A percentile compares a stretch with the other conserved stretches of the same genome.
phyloP scores from a whole-genome alignment of 1,140 invertebrate species.

The Vanessa atalanta region DNA sequence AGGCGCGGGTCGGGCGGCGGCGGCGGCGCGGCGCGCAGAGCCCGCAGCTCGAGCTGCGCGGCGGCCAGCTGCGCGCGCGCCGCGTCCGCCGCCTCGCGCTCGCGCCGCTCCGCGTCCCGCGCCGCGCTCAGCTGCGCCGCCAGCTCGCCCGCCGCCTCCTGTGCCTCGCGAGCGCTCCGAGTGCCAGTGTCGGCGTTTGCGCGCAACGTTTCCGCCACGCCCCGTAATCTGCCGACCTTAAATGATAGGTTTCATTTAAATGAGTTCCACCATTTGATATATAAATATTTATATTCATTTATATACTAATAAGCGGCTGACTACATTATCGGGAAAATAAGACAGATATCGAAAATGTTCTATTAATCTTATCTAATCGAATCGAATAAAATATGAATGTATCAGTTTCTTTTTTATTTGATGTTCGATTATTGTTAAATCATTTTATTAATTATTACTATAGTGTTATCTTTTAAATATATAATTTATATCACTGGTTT shows the following conservation, averaged over 20 bases:
- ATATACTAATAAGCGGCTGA: neutral
- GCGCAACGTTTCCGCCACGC: conserved; percentile 80
- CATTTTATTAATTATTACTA: neutral
- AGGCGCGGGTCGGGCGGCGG: conserved; percentile 85
- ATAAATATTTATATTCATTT: neutral
- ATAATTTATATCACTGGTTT: neutral
- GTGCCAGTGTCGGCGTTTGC: conserved; percentile 82
- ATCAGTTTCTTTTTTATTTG: neutral
- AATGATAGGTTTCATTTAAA: neutral
- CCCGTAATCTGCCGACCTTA: conserved; percentile 72
- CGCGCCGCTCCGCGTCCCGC: conserved; percentile 74
- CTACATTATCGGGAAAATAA: neutral
- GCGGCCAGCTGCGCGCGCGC: conserved; percentile 79
- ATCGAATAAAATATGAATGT: neutral
- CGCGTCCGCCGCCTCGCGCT: conserved; percentile 56
- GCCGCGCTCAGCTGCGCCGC: conserved; percentile 82
- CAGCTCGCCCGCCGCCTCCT: conserved; percentile 81
- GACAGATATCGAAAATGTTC: neutral
- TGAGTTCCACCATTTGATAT: neutral
- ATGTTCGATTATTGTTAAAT: neutral
- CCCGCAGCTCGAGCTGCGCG: conserved; percentile 78
- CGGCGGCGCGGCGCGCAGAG: conserved; percentile 77
- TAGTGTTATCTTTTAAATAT: neutral
- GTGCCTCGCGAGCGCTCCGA: conserved; percentile 76
- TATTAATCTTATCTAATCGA: conserved; percentile 8